Percentiles rank a stretch among this genome's conserved stretches.
Evolutionary conservation across 2,113 vertebrate genomes (phyloP).

Genomic region (Actenoides hombroni): DNA sequence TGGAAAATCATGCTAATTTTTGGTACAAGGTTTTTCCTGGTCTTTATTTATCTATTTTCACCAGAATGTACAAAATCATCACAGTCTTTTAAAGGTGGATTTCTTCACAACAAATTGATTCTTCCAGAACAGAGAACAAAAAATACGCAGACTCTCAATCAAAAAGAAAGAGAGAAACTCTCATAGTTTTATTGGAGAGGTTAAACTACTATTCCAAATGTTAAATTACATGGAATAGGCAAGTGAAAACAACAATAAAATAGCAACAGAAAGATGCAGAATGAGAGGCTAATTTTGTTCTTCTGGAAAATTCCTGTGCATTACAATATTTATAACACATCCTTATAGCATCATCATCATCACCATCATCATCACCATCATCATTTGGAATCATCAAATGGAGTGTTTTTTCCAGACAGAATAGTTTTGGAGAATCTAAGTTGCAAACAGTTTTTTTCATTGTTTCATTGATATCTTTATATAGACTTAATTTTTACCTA

Average conservation of each 20-base stretch:
- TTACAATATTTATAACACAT: conserved; percentile 18
- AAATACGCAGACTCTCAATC: not conserved
- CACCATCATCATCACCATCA: not conserved
- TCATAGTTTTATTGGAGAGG: not conserved
- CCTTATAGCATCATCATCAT: not conserved
- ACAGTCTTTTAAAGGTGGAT: not conserved
- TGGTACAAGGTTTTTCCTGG: not conserved
- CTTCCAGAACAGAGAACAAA: not conserved
- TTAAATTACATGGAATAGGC: not conserved
- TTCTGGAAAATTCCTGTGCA: not conserved
- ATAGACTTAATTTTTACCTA: not conserved
- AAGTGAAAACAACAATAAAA: not conserved
- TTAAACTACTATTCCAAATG: conserved; percentile 21
- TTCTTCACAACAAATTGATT: not conserved
- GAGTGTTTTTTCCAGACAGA: conserved; percentile 8
- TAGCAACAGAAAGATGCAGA: not conserved
- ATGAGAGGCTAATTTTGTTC: not conserved
- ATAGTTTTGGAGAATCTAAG: not conserved
- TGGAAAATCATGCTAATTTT: not conserved
- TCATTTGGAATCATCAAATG: conserved; percentile 19
- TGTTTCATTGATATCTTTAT: conserved; percentile 13
- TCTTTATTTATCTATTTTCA: not conserved
- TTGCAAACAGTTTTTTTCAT: conserved; percentile 23
- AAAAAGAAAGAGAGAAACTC: not conserved
- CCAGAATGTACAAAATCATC: not conserved